Evolutionary conservation across 2,888 invertebrate species (phyloP), one percentile per base, ranked within the genome.

Genomic region (Andrena hattorfiana): DNA sequence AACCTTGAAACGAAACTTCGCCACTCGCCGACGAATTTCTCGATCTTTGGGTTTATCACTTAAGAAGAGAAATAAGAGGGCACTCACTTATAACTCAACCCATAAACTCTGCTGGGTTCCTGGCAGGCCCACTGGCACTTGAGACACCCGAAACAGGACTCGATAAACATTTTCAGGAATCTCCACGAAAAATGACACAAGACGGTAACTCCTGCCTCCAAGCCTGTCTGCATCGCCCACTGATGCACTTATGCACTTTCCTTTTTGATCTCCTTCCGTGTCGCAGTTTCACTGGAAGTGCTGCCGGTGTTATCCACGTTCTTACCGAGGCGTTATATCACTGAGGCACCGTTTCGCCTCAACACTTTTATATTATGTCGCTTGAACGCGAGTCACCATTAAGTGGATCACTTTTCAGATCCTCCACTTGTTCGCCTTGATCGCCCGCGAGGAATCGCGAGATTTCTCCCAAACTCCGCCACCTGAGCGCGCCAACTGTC

Each of bases 81-180:
- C 13, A 81, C 80, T 81, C 71, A 81, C 80, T 72, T 81, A 71
- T 68, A 81, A 16, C 79, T 78, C 28, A 81, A 63, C 10, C 80
- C 80, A 35, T 67, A 63, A 2, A 81, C 49, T 20, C 35, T 81
- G 2, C 32, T 16, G 16, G 54, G 2, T 35, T 81, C 80, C 67
- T 48, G 56, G 8, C 54, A 23, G n/a, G 0, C 2, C 1, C 32
- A 2, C 8, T 8, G 10, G 26, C 63, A 63, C 1, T 16, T 20
- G 1, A 79, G 2, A 28, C 72, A 81, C 56, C 13, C 26, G 16
- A 81, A 35, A 62, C 81, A 81, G 0, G 67, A 78, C 7, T 79
- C 67, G 67, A 81, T 71, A 28, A 81, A 78, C 81, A 81, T 81
- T 68, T 35, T 79, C 20, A n/a, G 0, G 2, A 2, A 1, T 20